Conservation (phyloP, 2,888 invertebrate species). For the Drosophila neutralis region DNA sequence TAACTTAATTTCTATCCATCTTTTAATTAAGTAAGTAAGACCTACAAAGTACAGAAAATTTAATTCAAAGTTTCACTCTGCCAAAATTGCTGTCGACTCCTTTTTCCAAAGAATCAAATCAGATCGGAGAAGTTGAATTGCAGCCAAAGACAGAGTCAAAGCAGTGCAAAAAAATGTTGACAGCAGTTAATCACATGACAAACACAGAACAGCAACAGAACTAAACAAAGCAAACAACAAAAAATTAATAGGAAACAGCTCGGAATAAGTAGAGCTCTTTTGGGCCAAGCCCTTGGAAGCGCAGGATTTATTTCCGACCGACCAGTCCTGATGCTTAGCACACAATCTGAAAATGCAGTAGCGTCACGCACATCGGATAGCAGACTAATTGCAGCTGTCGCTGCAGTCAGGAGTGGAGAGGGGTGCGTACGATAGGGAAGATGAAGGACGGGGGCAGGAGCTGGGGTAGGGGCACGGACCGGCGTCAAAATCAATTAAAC, state of each 20-base stretch:
- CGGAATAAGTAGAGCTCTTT: conserved; percentile 4
- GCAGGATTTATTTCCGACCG: conserved; percentile 32
- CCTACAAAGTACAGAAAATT: conserved; percentile 10
- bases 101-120: conserved; percentile 17
- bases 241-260: neutral
- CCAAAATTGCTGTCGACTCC: neutral
- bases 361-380: conserved; percentile 53
- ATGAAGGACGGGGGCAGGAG: neutral
- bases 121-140: conserved; percentile 28
- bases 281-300: conserved; percentile 10
- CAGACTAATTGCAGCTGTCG: conserved; percentile 72
- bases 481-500: conserved; percentile 82
- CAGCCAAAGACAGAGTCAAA: conserved; percentile 6
- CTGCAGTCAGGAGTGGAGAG: neutral
- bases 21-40: conserved; percentile 10
- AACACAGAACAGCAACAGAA: conserved; percentile 46
- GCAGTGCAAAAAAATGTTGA: conserved; percentile 32
- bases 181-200: conserved; percentile 73
- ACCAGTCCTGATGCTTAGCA: conserved; percentile 23
- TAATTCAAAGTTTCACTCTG: conserved; percentile 24
- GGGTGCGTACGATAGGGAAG: neutral
- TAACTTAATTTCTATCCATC: neutral
- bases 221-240: conserved; percentile 30
- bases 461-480: conserved; percentile 37
- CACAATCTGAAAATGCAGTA: conserved; percentile 56